Percentiles rank a stretch among this genome's conserved stretches.
These are phyloP conservation scores for Melanargia galathea DNA, from an alignment of 2,888 invertebrate species.

Conservation along the genomic window DNA sequence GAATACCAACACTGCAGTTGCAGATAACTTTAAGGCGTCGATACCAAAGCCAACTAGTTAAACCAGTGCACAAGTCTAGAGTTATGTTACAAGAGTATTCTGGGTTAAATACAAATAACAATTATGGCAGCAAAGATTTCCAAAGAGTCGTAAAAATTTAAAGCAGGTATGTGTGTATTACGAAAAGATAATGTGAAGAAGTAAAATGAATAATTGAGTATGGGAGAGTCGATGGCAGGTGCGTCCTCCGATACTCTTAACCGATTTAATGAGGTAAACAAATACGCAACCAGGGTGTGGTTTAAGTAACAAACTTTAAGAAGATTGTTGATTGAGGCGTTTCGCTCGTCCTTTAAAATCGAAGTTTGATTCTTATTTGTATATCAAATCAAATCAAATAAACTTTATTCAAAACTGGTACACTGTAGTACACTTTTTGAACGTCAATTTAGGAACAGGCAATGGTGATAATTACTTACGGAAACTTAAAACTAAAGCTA, in stretches of 20 bases:
- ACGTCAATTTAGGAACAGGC: too few relatives aligned
- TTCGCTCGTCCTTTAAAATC: too few relatives aligned
- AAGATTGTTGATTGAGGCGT: not conserved
- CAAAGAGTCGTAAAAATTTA: slow-evolving; percentile 5
- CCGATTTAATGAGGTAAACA: slow-evolving; percentile 71
- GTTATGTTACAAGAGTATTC: too few relatives aligned
- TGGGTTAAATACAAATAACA: not conserved
- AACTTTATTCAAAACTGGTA: too few relatives aligned
- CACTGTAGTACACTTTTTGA: too few relatives aligned
- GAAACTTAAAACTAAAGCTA: too few relatives aligned
- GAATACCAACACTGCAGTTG: not conserved
- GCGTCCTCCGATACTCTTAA: slow-evolving; percentile 61
- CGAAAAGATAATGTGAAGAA: slow-evolving; percentile 33
- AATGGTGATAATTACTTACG: too few relatives aligned
- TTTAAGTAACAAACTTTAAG: slow-evolving; percentile 41
- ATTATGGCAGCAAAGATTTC: not conserved
- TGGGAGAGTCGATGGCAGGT: slow-evolving; percentile 54
- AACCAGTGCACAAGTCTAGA: too few relatives aligned
- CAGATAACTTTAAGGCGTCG: not conserved
- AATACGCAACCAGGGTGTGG: slow-evolving; percentile 48
- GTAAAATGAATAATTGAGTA: slow-evolving; percentile 36
- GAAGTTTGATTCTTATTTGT: too few relatives aligned
- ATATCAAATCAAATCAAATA: too few relatives aligned
- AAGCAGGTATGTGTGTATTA: slow-evolving; percentile 9
- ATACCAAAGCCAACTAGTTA: not conserved